A percentile compares a stretch with the other conserved stretches of the same genome.
These are phyloP conservation scores for Myzus persicae DNA, from an alignment of 1,140 invertebrate species.

Conservation along the genomic window DNA sequence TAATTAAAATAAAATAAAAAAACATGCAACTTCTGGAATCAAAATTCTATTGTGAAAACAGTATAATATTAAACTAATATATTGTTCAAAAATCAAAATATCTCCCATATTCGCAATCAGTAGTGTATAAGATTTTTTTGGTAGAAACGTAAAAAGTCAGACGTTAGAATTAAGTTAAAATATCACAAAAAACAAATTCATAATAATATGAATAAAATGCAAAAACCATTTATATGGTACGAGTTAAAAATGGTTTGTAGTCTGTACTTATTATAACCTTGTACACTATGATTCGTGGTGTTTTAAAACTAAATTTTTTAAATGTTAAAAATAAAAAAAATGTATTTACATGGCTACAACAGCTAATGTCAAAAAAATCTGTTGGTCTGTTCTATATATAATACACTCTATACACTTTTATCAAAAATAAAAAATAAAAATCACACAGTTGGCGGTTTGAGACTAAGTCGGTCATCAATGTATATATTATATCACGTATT, in stretches of 20 bases:
- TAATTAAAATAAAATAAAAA: no score
- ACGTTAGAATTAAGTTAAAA: neutral
- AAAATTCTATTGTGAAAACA: neutral
- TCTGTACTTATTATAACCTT: neutral
- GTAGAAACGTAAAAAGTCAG: neutral
- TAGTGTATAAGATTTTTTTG: conserved; percentile 13
- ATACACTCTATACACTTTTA: neutral
- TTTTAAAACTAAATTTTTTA: neutral
- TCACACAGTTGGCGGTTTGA: neutral
- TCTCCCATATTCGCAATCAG: neutral
- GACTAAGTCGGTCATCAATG: neutral
- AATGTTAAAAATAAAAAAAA: conserved; percentile 40
- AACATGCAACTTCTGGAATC: neutral
- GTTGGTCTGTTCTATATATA: neutral
- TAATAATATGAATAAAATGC: neutral
- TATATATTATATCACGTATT: neutral
- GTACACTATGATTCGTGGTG: neutral
- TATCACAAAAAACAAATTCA: neutral
- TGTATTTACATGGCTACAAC: conserved; percentile 26
- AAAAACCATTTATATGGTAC: neutral
- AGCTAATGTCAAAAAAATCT: conserved; percentile 25
- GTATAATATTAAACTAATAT: neutral
- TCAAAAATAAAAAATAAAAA: conserved; percentile 9
- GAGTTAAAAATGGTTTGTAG: neutral
- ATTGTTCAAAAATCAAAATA: neutral